Evolutionary conservation across 2,888 invertebrate species (phyloP).

Genomic region (Tyria jacobaeae): DNA sequence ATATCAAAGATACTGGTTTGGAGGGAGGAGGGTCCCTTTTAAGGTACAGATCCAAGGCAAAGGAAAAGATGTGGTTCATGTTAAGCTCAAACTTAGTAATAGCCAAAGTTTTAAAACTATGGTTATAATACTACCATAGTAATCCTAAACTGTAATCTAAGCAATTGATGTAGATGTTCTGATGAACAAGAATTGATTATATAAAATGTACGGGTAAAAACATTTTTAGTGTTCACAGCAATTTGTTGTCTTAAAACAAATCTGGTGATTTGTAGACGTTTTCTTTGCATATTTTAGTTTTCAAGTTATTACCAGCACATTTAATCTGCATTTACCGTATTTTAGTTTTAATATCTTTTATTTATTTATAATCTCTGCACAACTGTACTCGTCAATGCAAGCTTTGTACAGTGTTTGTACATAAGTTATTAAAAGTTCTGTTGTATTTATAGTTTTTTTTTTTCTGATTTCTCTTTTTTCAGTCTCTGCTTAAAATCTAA

Average conservation of each 20-base stretch:
- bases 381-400: conserved; percentile 41
- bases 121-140: too few relatives aligned
- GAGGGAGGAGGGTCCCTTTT: too few relatives aligned
- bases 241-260: conserved; percentile 44
- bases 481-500: neutral
- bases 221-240: neutral
- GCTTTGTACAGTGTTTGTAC: conserved; percentile 64
- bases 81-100: too few relatives aligned
- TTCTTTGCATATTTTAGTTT: conserved; percentile 41
- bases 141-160: neutral
- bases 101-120: too few relatives aligned
- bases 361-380: conserved; percentile 38
- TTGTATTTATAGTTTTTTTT: conserved; percentile 60
- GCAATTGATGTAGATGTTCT: neutral
- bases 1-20: too few relatives aligned
- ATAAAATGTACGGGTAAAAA: neutral
- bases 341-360: conserved; percentile 52
- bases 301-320: conserved; percentile 64
- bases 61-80: neutral
- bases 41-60: too few relatives aligned
- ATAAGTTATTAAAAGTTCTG: conserved; percentile 77
- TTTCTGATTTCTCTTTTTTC: conserved; percentile 33
- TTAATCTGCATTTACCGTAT: conserved; percentile 74
- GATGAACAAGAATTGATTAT: neutral
- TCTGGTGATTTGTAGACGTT: conserved; percentile 30